Base-by-base conservation (phyloP, 2,113 vertebrate genomes). In the Cavia porcellus region DNA sequence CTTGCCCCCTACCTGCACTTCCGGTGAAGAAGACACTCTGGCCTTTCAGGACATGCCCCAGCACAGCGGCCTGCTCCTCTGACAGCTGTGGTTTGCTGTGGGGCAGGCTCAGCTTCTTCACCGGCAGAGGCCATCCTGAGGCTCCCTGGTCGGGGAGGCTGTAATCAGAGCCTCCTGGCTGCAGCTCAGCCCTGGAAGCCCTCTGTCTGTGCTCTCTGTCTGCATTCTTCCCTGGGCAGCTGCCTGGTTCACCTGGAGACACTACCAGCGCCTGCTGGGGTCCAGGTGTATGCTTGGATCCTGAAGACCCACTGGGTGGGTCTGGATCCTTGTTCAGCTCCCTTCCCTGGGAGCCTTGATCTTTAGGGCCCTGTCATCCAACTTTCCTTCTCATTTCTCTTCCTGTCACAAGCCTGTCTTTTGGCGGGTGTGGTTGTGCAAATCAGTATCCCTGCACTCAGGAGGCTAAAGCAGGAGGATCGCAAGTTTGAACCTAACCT, bases 11-110 rank as follows among this genome's bases (percentile, higher is more conserved):
- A 99, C 99, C 99, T 94, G 99, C 99, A 52, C 99, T 99, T 90
- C 99, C 99, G 0, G 99, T 99, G 96, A 99, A 99, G 99, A 99
- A 99, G 92, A 99, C 89, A 47, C 99, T 99, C 98, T 98, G 99
- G 24, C 99, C 99, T 15, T 99, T 99, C 42, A 99, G 97, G 88
- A 99, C 99, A 0, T 98, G 99, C 20, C 96, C 89, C 86, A 99
- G 98, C 95, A 99, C 99, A 2, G 99, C 98, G 0, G 99, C 98
- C 98, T 99, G 99, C 59, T 99, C 99, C 81, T 98, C 98, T 68
- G 99, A 99, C 15, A 99, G 99, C 98, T 99, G 70, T 6, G 86
- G 98, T 97, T 91, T 98, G 90, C 15, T 93, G 66, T 13, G 24
- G 14, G 80, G 74, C 86, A 98, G 87, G 38, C 11, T 96, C 55